Percentiles rank a stretch among this genome's conserved stretches.
These are phyloP conservation scores for Tachycineta bicolor DNA, from an alignment of 2,113 vertebrate species.

Conservation along the genomic window DNA sequence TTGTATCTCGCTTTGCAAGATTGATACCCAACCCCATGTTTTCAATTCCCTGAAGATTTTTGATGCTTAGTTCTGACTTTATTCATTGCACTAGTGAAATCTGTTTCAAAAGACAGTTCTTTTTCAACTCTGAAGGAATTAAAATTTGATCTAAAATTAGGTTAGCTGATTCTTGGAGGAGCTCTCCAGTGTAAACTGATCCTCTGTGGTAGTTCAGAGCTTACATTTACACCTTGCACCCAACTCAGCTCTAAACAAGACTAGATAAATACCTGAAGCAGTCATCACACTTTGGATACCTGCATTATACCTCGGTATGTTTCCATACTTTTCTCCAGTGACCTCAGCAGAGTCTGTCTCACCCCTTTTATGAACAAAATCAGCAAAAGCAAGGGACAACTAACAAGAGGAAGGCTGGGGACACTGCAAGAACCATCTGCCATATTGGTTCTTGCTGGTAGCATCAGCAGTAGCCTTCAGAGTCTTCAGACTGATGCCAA, in stretches of 20 bases:
- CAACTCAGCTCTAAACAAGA: background rate
- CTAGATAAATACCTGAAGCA: background rate
- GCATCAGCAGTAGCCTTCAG: background rate
- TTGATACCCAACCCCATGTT: background rate
- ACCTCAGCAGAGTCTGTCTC: background rate
- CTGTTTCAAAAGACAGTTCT: background rate
- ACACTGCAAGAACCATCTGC: background rate
- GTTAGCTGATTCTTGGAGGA: background rate
- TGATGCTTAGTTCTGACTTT: background rate
- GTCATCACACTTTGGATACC: background rate
- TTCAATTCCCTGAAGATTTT: background rate
- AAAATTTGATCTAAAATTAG: background rate
- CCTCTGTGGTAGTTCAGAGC: background rate
- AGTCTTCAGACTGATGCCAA: background rate
- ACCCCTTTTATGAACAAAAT: rapidly evolving
- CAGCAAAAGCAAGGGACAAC: background rate
- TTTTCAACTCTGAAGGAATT: background rate
- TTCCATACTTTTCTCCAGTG: background rate
- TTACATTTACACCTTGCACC: background rate
- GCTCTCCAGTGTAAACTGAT: background rate
- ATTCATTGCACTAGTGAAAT: background rate
- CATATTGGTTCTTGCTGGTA: background rate
- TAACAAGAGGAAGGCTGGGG: background rate
- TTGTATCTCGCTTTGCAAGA: background rate
- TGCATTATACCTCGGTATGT: background rate